A percentile compares a stretch with the other conserved stretches of the same genome.
phyloP scores from a whole-genome alignment of 2,113 vertebrate species.

The Oreochromis spilurus region DNA sequence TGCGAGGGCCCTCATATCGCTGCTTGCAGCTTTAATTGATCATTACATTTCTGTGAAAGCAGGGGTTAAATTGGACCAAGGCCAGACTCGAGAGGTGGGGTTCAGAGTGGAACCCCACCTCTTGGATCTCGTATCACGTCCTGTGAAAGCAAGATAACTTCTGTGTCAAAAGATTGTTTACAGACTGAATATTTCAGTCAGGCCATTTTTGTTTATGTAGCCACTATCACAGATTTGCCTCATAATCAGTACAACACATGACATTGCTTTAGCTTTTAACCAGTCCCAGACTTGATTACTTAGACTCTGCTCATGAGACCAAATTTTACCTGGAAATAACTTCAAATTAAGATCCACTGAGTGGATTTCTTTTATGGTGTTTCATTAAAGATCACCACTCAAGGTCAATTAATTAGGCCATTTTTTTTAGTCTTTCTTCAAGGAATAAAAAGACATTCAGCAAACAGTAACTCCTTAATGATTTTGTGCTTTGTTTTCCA shows the following conservation, averaged over 20 bases:
- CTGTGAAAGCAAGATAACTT: background rate
- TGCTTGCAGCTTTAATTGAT: too few species aligned
- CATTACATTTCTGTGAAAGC: constrained; percentile 10
- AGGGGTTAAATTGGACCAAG: background rate
- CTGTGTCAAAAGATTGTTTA: background rate
- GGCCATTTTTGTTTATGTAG: background rate
- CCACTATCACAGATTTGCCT: background rate
- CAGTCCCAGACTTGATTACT: background rate
- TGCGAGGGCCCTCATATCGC: too few species aligned
- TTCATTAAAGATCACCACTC: background rate
- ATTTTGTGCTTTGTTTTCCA: background rate
- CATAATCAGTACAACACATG: background rate
- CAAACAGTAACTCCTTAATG: background rate
- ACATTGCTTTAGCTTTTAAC: background rate
- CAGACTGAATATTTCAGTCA: background rate
- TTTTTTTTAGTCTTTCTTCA: background rate
- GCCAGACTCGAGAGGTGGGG: background rate
- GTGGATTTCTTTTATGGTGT: background rate
- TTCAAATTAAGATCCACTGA: background rate
- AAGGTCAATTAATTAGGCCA: background rate
- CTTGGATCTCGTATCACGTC: background rate
- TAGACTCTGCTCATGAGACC: background rate
- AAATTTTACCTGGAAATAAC: background rate
- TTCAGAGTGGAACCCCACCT: background rate
- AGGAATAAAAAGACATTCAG: background rate